Base-by-base conservation (phyloP, 2,888 invertebrate genomes). In the Priocnemis perturbator region DNA sequence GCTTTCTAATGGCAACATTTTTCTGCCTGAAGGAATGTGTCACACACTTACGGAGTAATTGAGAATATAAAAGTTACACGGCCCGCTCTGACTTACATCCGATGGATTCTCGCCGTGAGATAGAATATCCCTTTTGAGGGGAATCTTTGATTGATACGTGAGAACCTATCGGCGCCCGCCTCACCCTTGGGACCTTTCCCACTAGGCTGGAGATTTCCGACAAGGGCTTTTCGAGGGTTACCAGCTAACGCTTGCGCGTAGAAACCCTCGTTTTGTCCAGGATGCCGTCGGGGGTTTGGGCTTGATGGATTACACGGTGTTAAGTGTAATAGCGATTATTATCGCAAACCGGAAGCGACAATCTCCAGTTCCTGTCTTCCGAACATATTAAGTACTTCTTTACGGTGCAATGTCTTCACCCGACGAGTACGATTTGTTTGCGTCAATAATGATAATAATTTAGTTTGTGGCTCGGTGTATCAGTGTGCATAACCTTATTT, bases 111-210 rank as follows among this genome's bases (percentile, higher is more conserved):
- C 26, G 26, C 26, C 5, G 26, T 2, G 26, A 26, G 47, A 17
- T 47, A n/a, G 23, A 67, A 55, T 67, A 64, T 68, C 65, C 20
- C 52, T 50, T 55, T 9, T 26, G 48, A 44, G 56, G 59, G 59
- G 71, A 64, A 71, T 45, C 61, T 37, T 30, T 63, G 70, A 74
- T 77, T 80, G 71, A 74, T 75, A 76, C 59, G 56, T 67, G 69
- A 60, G 53, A 68, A 74, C 53, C 63, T 53, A 79, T 77, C 65
- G 73, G 53, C 74, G 69, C 68, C 37, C 68, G 52, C 58, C 64
- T 70, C 57, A 30, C 71, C 60, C 73, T 52, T 59, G 53, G 56
- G 64, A 73, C 61, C 26, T 60, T 60, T 60, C 58, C 45, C 55
- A 23, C 3, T 17, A 63, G 57, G 19, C 55, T 56, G 45, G 60